phyloP scores from a whole-genome alignment of 2,797 vertebrate genomes.

The Argentina silus region DNA sequence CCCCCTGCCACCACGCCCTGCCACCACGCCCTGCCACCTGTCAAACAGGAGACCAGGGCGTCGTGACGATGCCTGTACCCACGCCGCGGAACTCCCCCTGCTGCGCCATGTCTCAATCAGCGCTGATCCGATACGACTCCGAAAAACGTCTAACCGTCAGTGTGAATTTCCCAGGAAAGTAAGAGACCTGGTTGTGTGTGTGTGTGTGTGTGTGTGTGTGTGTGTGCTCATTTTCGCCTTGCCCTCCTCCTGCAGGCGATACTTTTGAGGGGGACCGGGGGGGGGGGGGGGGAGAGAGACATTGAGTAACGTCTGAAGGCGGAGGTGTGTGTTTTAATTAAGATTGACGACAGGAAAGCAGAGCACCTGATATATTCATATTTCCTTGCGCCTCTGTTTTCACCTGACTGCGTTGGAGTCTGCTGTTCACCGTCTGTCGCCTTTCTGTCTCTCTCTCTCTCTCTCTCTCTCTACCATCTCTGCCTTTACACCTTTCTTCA shows the following conservation, averaged over 20 bases:
- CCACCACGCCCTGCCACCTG: no score
- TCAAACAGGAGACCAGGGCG: no score
- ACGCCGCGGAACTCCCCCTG: no score
- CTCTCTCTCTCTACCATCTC: neutral
- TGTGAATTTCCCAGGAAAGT: neutral
- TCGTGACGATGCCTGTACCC: no score
- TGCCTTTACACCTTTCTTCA: neutral
- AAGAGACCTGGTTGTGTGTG: no score
- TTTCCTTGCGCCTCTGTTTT: constrained; percentile 29
- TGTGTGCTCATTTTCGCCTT: no score
- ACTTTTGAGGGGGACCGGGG: constrained; percentile 32
- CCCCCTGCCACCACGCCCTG: no score
- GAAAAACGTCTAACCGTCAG: no score
- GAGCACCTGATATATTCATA: constrained; percentile 10
- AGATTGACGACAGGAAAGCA: constrained; percentile 54
- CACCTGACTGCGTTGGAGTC: constrained; percentile 53
- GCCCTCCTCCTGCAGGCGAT: constrained; percentile 41
- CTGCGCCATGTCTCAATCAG: no score
- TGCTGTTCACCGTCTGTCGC: constrained; percentile 44
- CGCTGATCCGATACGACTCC: no score
- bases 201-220: no score
- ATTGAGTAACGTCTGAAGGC: constrained; percentile 35
- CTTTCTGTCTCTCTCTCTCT: constrained; percentile 21
- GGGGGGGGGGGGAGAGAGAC: neutral
- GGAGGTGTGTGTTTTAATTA: constrained; percentile 41